Evolutionary conservation across 1,140 invertebrate species (phyloP).

Genomic region (Drosophila sucinea): DNA sequence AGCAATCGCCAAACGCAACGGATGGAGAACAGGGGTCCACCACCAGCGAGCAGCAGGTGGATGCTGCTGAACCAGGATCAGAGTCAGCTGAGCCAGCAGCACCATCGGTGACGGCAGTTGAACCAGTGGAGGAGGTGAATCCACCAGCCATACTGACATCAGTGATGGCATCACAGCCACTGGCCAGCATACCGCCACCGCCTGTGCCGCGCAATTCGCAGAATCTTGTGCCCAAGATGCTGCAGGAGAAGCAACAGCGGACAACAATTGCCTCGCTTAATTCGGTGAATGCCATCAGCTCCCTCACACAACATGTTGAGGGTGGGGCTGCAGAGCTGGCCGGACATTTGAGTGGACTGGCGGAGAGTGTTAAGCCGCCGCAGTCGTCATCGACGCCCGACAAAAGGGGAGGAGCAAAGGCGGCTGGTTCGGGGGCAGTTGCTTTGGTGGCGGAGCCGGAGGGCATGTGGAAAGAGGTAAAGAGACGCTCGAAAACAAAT

Average conservation of each 20-base stretch:
- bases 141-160: slow-evolving; percentile 76
- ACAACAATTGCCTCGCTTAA: slow-evolving; percentile 53
- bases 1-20: slow-evolving; percentile 19
- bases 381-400: slow-evolving; percentile 67
- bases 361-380: slow-evolving; percentile 77
- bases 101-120: background rate
- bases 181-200: slow-evolving; percentile 87
- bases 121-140: slow-evolving; percentile 35
- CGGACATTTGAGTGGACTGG: slow-evolving; percentile 77
- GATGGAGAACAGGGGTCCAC: slow-evolving; percentile 2
- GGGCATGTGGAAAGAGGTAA: slow-evolving; percentile 84
- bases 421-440: slow-evolving; percentile 44
- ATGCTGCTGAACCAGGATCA: slow-evolving; percentile 26
- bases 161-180: slow-evolving; percentile 85
- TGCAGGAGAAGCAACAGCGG: slow-evolving; percentile 60
- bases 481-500: slow-evolving; percentile 84
- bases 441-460: slow-evolving; percentile 78
- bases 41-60: slow-evolving; percentile 14
- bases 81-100: slow-evolving; percentile 29
- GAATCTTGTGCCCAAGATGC: slow-evolving; percentile 68
- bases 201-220: slow-evolving; percentile 85
- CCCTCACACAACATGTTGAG: slow-evolving; percentile 83
- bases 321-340: slow-evolving; percentile 70
- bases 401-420: slow-evolving; percentile 48
- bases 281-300: slow-evolving; percentile 71